Evolutionary conservation across 2,113 vertebrate species (phyloP), one percentile per base, ranked within the genome.

Genomic region (Carassius gibelio): DNA sequence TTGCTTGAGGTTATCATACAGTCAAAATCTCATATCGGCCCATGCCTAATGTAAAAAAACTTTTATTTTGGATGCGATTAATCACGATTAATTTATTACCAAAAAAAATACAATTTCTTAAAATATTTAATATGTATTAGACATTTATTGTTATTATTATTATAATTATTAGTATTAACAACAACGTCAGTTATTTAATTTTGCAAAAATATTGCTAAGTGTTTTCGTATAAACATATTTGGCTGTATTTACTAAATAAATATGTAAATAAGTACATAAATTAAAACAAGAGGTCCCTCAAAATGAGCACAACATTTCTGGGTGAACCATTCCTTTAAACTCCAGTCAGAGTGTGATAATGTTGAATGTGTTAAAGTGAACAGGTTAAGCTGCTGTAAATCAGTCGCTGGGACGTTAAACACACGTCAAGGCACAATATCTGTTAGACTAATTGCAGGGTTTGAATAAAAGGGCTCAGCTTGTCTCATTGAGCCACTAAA

Each of bases 391-490:
- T 64, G 26, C 71, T 77, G 21, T n/a, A 71, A 19, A 30, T 50
- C 48, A 8, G 17, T 36, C 4, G 8, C 21, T 72, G 68, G 23
- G 5, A 13, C 38, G 55, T 61, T 81, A 82, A 81, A 66, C 34
- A 57, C 68, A 14, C 30, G 50, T 81, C 80, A 81, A 8, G 17
- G 71, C 57, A 84, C 36, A 78, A 75, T 80, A 66, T 86, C 71
- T 52, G 75, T 81, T 84, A 50, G 34, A 23, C 75, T 84, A 83
- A 86, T 87, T 87, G 64, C 72, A 19, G 69, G 64, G 42, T 85
- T 71, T 34, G 42, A 76, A 85, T 77, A 77, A 79, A 61, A 86
- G 23, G 26, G 64, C 64, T 84, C 82, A 86, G 84, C 84, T 87
- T 74, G 75, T 48, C 71, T 75, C 30, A 64, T 42, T 61, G 59